Base-by-base conservation (phyloP, 2,888 invertebrate species). In the Synanthedon vespiformis region DNA sequence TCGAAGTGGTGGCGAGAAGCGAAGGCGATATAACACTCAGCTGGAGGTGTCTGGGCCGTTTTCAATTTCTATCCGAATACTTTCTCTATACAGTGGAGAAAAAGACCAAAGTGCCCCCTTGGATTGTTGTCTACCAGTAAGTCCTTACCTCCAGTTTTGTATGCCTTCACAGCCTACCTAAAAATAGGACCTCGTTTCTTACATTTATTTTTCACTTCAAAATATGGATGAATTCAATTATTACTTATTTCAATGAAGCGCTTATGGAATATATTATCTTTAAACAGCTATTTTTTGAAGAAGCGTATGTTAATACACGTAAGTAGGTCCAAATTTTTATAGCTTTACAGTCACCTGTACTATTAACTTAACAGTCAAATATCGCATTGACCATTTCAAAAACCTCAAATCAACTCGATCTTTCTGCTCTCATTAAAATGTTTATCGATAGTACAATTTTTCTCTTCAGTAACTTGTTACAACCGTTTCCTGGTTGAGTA, bases 61-160 rank as follows among this genome's bases (percentile, higher is more conserved):
- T 77, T 53, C 55, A 55, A 0, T 80, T 80, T 57, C 61, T 83
- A 0, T 51, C 53, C 0, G 63, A 68, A 0, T 61, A 67, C 22
- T 60, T 86, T 18, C 52, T 87, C 2, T 86, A 72, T 53, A 62
- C 62, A n/a, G 50, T 88, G 1, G 77, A 87, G 62, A 77, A 72
- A 56, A 74, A 77, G 40, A 72, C 81, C 40, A 83, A 84, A 59
- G 64, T 85, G 4, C 86, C 86, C 0, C 68, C 74, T 0, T 88
- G 88, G 88, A 58, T 70, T 0, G 61, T 73, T 0, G 80, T 81
- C 0, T 88, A 88, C 54, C 73, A 83, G 87, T 82, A 54, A 48
- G 52, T 44, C 34, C 34, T 34, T 6, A 34, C 22, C 22, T 34
- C 27, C 27, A 1, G 1, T 22, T 22, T 34, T 5, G 27, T 27